Percentiles rank a stretch among this genome's conserved stretches.
Evolutionary conservation across 92 coral and sea anemone species (phyloP).

Genomic region (Siderastrea radians): DNA sequence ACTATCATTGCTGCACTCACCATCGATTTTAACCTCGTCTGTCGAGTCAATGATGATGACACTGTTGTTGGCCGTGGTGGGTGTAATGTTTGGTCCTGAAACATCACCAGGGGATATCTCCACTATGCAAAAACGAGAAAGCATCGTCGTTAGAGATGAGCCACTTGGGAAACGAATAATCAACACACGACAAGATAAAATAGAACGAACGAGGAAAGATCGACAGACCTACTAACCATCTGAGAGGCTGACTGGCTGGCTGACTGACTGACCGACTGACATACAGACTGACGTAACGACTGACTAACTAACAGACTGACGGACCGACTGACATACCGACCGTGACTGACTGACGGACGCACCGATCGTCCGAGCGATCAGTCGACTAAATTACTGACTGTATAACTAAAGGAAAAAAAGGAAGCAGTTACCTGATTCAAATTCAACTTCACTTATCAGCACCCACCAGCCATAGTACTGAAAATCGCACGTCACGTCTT

Average conservation of each 20-base stretch:
- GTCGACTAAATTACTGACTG: not conserved
- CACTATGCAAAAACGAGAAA: not conserved
- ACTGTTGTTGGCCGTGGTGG: conserved; percentile 22
- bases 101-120: not conserved
- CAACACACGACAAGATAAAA: no score
- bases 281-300: not conserved
- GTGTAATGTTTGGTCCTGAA: not conserved
- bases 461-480: conserved; percentile 97
- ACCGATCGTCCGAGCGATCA: not conserved
- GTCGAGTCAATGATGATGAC: conserved; percentile 1
- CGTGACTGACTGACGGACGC: not conserved
- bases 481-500: conserved; percentile 91
- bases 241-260: not conserved
- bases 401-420: not conserved
- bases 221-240: not conserved
- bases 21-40: conserved; percentile 1
- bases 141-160: not conserved
- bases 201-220: not conserved
- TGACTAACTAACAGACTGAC: not conserved
- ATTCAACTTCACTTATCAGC: conserved; percentile 90
- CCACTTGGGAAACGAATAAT: no score
- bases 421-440: conserved; percentile 80
- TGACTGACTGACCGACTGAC: not conserved
- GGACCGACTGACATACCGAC: no score
- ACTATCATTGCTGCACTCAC: not conserved